A percentile compares a stretch with the other conserved stretches of the same genome.
phyloP scores from a whole-genome alignment of 2,113 vertebrate species.

The Scomber colias region DNA sequence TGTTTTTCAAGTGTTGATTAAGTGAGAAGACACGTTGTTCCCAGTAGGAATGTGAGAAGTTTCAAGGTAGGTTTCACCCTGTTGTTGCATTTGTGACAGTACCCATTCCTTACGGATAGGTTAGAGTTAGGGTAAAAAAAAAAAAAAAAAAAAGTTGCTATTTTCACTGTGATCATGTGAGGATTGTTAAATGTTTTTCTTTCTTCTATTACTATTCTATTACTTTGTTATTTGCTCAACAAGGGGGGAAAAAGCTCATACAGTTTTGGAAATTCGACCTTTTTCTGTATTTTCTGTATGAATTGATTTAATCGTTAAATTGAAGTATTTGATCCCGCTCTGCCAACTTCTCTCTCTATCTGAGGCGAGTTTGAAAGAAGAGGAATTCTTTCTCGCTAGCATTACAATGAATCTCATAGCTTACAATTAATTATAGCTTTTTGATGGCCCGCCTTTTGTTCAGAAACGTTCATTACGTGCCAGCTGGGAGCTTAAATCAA shows the following conservation, averaged over 20 bases:
- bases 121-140: too few relatives aligned
- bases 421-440: slow-evolving; percentile 24
- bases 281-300: neutral
- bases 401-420: slow-evolving; percentile 7
- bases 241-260: neutral
- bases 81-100: slow-evolving; percentile 5
- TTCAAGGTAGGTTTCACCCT: neutral
- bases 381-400: slow-evolving; percentile 5
- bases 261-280: neutral
- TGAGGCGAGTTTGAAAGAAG: slow-evolving; percentile 7
- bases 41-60: slow-evolving; percentile 26
- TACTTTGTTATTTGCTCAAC: neutral
- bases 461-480: neutral
- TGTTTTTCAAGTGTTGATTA: slow-evolving; percentile 26
- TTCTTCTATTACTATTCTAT: too few relatives aligned
- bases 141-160: neutral
- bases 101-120: neutral
- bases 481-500: slow-evolving; percentile 30
- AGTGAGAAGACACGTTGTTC: slow-evolving; percentile 44
- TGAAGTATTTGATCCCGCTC: slow-evolving; percentile 25
- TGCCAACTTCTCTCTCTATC: slow-evolving; percentile 17
- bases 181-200: neutral
- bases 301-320: slow-evolving; percentile 9
- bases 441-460: slow-evolving; percentile 21
- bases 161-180: neutral